A percentile compares a stretch with the other conserved stretches of the same genome.
These are phyloP conservation scores for Himalopsyche japonica DNA, from an alignment of 2,888 invertebrate species.

Conservation along the genomic window DNA sequence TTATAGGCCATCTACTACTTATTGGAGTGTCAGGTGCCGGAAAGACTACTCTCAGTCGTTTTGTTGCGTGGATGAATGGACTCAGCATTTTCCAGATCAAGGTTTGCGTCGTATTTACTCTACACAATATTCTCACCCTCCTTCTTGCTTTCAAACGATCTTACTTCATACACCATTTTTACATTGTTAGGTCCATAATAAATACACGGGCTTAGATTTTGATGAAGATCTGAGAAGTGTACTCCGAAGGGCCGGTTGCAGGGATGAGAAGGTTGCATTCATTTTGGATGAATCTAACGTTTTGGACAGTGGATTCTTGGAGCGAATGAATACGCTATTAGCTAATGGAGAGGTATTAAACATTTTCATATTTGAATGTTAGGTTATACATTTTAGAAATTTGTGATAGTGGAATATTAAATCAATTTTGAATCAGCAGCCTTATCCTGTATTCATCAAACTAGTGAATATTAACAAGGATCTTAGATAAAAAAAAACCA, in stretches of 20 bases:
- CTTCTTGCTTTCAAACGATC: too few species aligned
- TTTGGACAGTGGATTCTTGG: conserved; percentile 96
- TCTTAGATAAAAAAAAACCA: too few species aligned
- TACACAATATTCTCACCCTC: too few species aligned
- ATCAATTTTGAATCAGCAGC: too few species aligned
- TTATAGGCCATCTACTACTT: conserved; percentile 79
- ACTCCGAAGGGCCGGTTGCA: conserved; percentile 82
- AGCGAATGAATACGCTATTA: conserved; percentile 97
- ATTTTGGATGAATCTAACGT: conserved; percentile 99
- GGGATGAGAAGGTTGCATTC: conserved; percentile 98
- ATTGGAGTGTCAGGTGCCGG: conserved; percentile 99
- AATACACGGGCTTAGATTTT: conserved; percentile 98
- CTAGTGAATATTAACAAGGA: too few species aligned
- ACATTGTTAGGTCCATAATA: conserved; percentile 83
- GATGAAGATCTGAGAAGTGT: conserved; percentile 96
- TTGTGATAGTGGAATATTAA: too few species aligned
- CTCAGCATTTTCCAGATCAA: conserved; percentile 99
- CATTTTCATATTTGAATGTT: background rate
- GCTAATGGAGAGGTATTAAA: conserved; percentile 90
- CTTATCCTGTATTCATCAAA: too few species aligned
- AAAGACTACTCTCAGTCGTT: conserved; percentile 97
- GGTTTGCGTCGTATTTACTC: conserved; percentile 55
- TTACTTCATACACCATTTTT: too few species aligned
- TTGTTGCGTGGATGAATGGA: conserved; percentile 99
- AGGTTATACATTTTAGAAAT: background rate